These are phyloP conservation scores for Seriola quinqueradiata DNA, from an alignment of 2,113 vertebrate species.

Conservation along the genomic window DNA sequence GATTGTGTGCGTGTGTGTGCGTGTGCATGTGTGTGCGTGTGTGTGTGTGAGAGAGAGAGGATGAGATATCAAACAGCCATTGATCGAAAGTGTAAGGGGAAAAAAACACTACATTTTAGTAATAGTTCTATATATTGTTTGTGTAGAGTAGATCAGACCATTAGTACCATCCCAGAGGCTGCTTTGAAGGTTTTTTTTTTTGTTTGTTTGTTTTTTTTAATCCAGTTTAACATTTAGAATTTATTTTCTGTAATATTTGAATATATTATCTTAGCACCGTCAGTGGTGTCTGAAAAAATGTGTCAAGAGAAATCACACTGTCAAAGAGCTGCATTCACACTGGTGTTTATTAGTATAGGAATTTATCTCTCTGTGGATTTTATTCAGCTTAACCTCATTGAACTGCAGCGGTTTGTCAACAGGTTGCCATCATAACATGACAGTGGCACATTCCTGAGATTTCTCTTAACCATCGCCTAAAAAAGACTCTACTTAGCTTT, in stretches of 20 bases:
- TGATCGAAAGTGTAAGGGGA: constrained; percentile 17
- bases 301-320: not conserved
- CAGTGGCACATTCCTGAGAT: constrained; percentile 26
- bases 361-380: not conserved
- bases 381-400: not conserved
- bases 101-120: not conserved
- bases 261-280: not conserved
- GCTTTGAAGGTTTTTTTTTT: not conserved
- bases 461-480: not conserved
- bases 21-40: not conserved
- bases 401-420: not conserved
- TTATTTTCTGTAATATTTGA: not conserved
- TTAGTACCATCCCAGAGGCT: not conserved
- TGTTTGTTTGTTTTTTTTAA: not conserved
- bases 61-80: constrained; percentile 17
- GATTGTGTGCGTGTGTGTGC: constrained; percentile 27
- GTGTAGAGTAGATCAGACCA: not conserved
- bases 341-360: not conserved
- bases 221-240: not conserved
- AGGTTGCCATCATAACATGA: constrained; percentile 8
- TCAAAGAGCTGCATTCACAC: not conserved
- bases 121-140: not conserved
- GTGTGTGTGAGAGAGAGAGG: too few species aligned
- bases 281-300: not conserved
- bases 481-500: not conserved